A percentile compares a stretch with the other conserved stretches of the same genome.
phyloP scores from a whole-genome alignment of 2,113 vertebrate species.

The Bufo bufo region DNA sequence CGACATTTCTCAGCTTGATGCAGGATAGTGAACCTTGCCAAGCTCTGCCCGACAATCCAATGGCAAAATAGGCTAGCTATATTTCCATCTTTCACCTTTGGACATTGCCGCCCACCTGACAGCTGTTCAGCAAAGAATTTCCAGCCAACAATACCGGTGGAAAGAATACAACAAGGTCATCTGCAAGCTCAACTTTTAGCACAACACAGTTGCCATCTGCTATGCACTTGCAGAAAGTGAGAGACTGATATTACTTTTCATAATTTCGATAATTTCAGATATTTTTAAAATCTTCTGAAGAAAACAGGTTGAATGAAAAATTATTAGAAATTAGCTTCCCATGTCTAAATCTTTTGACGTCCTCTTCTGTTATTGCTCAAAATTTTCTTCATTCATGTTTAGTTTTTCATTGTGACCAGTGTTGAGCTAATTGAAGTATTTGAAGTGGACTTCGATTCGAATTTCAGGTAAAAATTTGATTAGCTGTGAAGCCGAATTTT shows the following conservation, averaged over 20 bases:
- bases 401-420: too few species aligned
- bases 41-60: constrained; percentile 47
- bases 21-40: constrained; percentile 13
- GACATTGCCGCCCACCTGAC: constrained; percentile 45
- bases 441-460: too few species aligned
- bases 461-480: too few species aligned
- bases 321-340: too few species aligned
- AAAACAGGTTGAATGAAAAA: too few species aligned
- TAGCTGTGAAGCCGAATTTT: too few species aligned
- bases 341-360: too few species aligned
- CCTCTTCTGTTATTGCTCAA: too few species aligned
- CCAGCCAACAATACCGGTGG: constrained; percentile 49
- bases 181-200: constrained; percentile 10
- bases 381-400: too few species aligned
- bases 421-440: too few species aligned
- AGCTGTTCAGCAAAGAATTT: constrained; percentile 43
- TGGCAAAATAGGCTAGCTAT: constrained; percentile 41
- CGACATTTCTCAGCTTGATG: constrained; percentile 36
- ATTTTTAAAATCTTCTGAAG: background rate
- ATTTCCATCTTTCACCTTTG: constrained; percentile 53
- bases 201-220: constrained; percentile 29
- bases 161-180: constrained; percentile 47
- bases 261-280: background rate
- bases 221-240: constrained; percentile 6
- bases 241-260: background rate